Base-by-base conservation (phyloP, 2,113 vertebrate species). In the Ceyx margarethae region DNA sequence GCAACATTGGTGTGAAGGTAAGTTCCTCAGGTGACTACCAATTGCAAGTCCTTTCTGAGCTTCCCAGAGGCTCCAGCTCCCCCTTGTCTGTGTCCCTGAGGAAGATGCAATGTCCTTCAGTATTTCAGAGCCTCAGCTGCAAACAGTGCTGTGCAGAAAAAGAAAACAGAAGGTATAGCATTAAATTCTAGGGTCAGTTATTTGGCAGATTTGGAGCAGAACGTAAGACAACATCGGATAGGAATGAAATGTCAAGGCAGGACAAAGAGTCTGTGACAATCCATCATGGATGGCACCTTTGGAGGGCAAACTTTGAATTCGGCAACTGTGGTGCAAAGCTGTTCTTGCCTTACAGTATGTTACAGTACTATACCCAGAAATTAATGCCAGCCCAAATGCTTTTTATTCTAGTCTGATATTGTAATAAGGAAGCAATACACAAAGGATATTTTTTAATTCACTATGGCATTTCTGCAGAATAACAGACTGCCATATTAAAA, bases 1-100 rank as follows among this genome's bases (percentile, higher is more conserved):
- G 91, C 93, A 91, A 96, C 98, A 98, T 97, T 95, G 95, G 95
- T 66, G 77, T 90, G 92, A 83, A 94, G 85, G 87, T 60, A 62
- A 91, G 86, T 48, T 92, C 87, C 92, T 95, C 96, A 93, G 85
- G 83, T 1, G 8, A 72, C 87, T 62, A 90, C 78, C 91, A 93
- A 84, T 42, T 4, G 6, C 66, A 91, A 19, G 10, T 90, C 84
- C 87, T 45, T 73, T 56, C 83, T 2, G 17, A 91, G 45, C 37
- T 86, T 61, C 74, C 76, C 92, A 57, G 40, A 17, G 51, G 54
- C 72, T 95, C 93, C 94, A 90, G 82, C 42, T 84, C 42, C 62
- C 26, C 75, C 43, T 80, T 91, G 62, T 48, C 66, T 1, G 65
- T 33, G 72, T 93, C 83, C 86, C 94, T 80, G 88, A 96, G 79